Percentiles rank a stretch among this genome's conserved stretches.
phyloP scores from a whole-genome alignment of 2,797 vertebrate genomes.

The Sebastes baramenuke region DNA sequence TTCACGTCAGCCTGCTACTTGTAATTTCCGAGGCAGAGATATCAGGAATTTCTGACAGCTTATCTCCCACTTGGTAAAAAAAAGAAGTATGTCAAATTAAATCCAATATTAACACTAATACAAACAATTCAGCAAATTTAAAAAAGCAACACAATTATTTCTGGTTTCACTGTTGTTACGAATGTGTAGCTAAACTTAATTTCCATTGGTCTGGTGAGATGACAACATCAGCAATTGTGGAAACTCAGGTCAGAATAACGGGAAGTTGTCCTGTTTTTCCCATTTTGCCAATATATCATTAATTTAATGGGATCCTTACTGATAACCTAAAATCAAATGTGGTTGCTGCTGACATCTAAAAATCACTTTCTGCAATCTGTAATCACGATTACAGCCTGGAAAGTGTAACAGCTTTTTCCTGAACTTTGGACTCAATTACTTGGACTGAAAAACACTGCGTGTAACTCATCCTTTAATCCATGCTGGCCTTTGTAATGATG shows the following conservation, averaged over 20 bases:
- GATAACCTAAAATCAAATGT: background rate
- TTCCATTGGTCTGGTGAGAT: background rate
- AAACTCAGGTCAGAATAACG: background rate
- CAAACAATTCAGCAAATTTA: background rate
- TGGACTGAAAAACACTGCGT: background rate
- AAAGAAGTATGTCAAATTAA: background rate
- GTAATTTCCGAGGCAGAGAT: background rate
- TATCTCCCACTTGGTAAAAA: background rate
- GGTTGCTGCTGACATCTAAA: background rate
- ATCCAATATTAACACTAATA: background rate
- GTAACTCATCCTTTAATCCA: constrained; percentile 36
- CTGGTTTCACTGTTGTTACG: background rate
- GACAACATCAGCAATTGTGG: background rate
- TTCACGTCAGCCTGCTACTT: background rate
- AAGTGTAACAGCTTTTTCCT: background rate
- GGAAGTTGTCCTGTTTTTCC: background rate
- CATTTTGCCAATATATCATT: too few relatives aligned
- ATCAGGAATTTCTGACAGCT: background rate
- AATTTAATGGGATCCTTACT: background rate
- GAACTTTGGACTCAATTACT: constrained; percentile 6
- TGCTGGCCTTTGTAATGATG: constrained; percentile 17
- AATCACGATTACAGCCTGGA: background rate
- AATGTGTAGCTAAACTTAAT: background rate
- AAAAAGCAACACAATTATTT: background rate
- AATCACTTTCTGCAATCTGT: background rate